phyloP scores from a whole-genome alignment of 2,113 vertebrate genomes.

The Campylomormyrus tamandua region DNA sequence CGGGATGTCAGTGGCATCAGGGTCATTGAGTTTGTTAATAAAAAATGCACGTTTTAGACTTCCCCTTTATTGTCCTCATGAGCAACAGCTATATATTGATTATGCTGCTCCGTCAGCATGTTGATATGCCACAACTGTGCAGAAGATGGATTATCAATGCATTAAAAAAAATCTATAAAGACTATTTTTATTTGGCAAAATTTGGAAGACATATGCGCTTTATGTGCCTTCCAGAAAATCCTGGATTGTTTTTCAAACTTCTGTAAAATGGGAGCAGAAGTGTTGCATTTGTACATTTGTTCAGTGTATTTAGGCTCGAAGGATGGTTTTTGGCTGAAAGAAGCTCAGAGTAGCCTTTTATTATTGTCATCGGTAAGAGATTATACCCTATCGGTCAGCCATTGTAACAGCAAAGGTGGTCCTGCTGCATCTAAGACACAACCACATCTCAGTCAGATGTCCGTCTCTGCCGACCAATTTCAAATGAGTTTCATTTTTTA shows the following conservation, averaged over 20 bases:
- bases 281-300: not conserved
- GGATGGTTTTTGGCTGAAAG: conserved; percentile 13
- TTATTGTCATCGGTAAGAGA: not conserved
- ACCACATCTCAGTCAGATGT: not conserved
- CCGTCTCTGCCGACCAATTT: not conserved
- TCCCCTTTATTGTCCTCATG: not conserved
- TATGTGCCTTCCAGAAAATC: not conserved
- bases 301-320: conserved; percentile 47
- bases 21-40: not conserved
- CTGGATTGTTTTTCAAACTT: not conserved
- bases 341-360: not conserved
- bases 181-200: too few species aligned
- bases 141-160: not conserved
- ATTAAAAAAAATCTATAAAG: not conserved
- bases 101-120: not conserved
- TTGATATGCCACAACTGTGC: not conserved
- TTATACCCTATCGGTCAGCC: not conserved
- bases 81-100: not conserved
- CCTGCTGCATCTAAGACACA: not conserved
- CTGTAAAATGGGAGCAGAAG: not conserved
- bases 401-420: not conserved
- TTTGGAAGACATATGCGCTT: not conserved
- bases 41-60: not conserved
- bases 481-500: not conserved
- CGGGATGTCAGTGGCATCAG: not conserved